These are phyloP conservation scores for Oscheius onirici DNA, from an alignment of 2,888 invertebrate genomes.

Conservation along the genomic window DNA sequence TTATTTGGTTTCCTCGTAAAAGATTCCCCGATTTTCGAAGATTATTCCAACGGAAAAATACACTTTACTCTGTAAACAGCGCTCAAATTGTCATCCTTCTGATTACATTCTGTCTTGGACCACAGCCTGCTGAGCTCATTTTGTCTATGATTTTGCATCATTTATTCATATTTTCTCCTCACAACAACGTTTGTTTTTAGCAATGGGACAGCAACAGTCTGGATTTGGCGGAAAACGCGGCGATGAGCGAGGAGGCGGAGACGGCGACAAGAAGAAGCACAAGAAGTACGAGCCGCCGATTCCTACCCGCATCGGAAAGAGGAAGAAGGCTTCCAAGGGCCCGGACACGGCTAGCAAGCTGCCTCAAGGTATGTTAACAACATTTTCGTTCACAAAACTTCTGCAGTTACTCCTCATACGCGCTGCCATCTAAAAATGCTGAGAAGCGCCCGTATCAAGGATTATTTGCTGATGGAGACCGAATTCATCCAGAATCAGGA, in stretches of 20 bases:
- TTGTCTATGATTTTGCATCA: background rate
- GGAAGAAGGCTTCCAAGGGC: conserved; percentile 81
- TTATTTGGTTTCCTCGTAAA: background rate
- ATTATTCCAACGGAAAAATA: too few species aligned
- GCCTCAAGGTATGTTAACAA: conserved; percentile 78
- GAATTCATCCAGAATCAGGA: conserved; percentile 99
- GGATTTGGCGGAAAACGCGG: conserved; percentile 51
- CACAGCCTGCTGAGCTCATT: too few species aligned
- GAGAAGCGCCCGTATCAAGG: conserved; percentile 96
- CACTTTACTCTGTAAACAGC: too few species aligned
- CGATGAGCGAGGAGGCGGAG: conserved; percentile 61
- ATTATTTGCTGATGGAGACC: conserved; percentile 97
- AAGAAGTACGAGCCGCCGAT: conserved; percentile 99
- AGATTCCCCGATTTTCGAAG: too few species aligned
- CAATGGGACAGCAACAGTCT: conserved; percentile 64
- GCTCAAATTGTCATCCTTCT: too few species aligned
- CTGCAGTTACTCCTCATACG: conserved; percentile 91
- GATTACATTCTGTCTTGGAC: background rate
- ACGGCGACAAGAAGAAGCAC: conserved; percentile 82
- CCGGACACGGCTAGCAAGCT: conserved; percentile 97
- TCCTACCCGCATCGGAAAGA: conserved; percentile 96
- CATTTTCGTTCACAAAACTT: background rate
- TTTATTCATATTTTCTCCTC: background rate
- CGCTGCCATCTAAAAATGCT: conserved; percentile 92
- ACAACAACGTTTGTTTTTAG: background rate